Conservation (phyloP, 1,140 invertebrate genomes). For the Drosophila seguyi region DNA sequence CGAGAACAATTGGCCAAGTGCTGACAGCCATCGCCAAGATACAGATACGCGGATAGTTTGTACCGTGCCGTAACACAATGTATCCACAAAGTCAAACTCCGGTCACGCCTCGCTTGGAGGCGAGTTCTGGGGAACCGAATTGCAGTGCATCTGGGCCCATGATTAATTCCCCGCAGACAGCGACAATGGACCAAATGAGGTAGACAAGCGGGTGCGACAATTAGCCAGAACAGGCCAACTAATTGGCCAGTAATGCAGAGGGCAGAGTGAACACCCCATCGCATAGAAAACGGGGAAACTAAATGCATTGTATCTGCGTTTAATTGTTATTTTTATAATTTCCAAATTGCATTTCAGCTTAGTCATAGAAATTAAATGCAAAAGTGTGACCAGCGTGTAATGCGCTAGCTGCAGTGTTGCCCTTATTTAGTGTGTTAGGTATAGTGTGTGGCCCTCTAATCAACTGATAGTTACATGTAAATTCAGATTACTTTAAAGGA, state of each 20-base stretch:
- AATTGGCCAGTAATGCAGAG: constrained; percentile 46
- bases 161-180: constrained; percentile 78
- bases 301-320: neutral
- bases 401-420: neutral
- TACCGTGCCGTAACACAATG: constrained; percentile 33
- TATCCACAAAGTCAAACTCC: constrained; percentile 43
- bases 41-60: constrained; percentile 1
- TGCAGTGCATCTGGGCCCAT: constrained; percentile 53
- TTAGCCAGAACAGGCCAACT: constrained; percentile 46
- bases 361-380: neutral
- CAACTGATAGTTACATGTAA: neutral
- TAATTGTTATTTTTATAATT: neutral
- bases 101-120: constrained; percentile 38
- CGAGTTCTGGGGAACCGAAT: constrained; percentile 27
- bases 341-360: neutral
- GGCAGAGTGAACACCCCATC: neutral
- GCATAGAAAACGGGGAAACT: neutral
- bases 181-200: constrained; percentile 75
- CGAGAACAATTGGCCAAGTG: constrained; percentile 78
- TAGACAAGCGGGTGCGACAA: constrained; percentile 46
- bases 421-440: neutral
- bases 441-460: neutral
- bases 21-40: constrained; percentile 52
- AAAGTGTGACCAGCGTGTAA: neutral
- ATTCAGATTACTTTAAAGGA: neutral